These are phyloP conservation scores for Tetragnatha versicolor DNA, from an alignment of 1,140 invertebrate species.

Conservation along the genomic window DNA sequence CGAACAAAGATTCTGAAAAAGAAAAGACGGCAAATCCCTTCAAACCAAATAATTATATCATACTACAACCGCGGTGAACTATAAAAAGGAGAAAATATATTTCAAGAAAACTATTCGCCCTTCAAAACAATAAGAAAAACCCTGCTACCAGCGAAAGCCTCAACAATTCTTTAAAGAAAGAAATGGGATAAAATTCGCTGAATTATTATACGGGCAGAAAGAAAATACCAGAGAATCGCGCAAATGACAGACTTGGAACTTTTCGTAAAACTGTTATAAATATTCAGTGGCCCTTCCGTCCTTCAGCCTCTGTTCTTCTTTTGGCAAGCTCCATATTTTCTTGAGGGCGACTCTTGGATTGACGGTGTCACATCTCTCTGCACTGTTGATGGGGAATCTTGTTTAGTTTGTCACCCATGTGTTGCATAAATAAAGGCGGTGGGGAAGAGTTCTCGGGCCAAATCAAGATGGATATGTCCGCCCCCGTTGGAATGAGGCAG, in stretches of 20 bases:
- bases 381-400: slow-evolving; percentile 7
- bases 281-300: slow-evolving; percentile 29
- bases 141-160: neutral
- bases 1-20: too few species aligned
- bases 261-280: slow-evolving; percentile 44
- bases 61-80: neutral
- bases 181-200: slow-evolving; percentile 12
- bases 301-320: neutral
- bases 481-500: neutral
- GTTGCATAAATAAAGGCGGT: slow-evolving; percentile 24
- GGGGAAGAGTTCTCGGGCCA: neutral
- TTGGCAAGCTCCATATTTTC: neutral
- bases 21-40: too few species aligned
- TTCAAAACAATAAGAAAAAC: too few species aligned
- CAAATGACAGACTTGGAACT: slow-evolving; percentile 11
- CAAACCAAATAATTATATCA: too few species aligned
- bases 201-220: slow-evolving; percentile 25
- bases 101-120: neutral
- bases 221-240: neutral
- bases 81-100: neutral
- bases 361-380: slow-evolving; percentile 18
- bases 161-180: neutral
- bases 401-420: neutral
- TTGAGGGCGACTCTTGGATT: slow-evolving; percentile 23
- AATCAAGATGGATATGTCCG: slow-evolving; percentile 1